Conservation (phyloP, 2,888 invertebrate species). For the Drosophila nr. fundita region DNA sequence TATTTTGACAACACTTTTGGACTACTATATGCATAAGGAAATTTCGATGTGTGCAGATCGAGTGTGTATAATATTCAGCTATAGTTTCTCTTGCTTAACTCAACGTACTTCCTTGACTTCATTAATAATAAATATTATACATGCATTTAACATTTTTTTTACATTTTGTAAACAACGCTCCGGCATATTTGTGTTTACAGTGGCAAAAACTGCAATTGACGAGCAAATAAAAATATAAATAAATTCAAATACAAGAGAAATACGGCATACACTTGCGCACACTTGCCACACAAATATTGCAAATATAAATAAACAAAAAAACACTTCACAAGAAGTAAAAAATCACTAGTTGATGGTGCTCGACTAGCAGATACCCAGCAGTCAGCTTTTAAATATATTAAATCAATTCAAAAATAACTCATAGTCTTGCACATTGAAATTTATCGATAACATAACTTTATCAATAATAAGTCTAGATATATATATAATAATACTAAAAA, state of each 20-base stretch:
- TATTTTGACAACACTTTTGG: neutral
- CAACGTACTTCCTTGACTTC: slow-evolving; percentile 27
- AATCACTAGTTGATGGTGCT: neutral
- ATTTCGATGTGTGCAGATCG: neutral
- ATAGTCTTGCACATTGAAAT: neutral
- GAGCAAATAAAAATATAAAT: slow-evolving; percentile 41
- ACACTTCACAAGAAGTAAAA: slow-evolving; percentile 14
- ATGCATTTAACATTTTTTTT: neutral
- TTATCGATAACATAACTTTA: neutral
- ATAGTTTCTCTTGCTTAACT: neutral
- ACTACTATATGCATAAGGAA: neutral
- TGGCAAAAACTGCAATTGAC: slow-evolving; percentile 24
- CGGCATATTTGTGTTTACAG: slow-evolving; percentile 3
- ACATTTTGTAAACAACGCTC: slow-evolving; percentile 13
- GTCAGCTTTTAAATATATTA: neutral
- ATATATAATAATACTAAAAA: neutral
- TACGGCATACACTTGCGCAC: slow-evolving; percentile 18
- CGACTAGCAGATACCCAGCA: neutral
- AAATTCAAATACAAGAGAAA: slow-evolving; percentile 25
- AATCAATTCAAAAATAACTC: neutral
- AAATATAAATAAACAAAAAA: slow-evolving; percentile 35
- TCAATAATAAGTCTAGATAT: neutral
- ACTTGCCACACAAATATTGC: slow-evolving; percentile 19
- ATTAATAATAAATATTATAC: neutral
- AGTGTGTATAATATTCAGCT: neutral